Conservation (phyloP, 2,797 vertebrate species). For the Esox masquinongy region DNA sequence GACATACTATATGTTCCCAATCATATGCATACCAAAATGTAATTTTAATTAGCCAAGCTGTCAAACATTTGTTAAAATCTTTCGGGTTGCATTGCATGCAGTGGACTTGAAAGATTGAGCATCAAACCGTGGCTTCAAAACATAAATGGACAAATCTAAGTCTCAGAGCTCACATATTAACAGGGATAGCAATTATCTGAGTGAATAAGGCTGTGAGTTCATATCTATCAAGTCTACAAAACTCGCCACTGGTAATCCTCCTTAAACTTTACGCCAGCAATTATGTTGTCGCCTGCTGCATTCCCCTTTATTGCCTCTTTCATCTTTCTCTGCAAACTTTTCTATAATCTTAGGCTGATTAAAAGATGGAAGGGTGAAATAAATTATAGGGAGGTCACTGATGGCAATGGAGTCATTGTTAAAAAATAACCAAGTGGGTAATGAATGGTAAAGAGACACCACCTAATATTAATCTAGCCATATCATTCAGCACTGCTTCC, state of each 20-base stretch:
- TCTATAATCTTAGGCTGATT: constrained; percentile 50
- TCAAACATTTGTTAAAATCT: not conserved
- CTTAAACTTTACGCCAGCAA: constrained; percentile 48
- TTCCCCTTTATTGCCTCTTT: constrained; percentile 45
- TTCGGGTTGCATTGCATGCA: constrained; percentile 18
- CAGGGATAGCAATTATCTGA: constrained; percentile 52
- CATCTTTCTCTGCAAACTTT: constrained; percentile 35
- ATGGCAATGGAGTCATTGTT: constrained; percentile 33
- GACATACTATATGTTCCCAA: not conserved
- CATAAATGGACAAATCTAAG: not conserved
- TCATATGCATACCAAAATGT: not conserved
- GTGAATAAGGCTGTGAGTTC: constrained; percentile 48
- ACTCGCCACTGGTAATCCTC: constrained; percentile 49
- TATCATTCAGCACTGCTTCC: not conserved
- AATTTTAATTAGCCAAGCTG: not conserved
- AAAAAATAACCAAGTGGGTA: constrained; percentile 20
- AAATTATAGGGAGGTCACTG: constrained; percentile 50
- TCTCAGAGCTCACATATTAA: constrained; percentile 37
- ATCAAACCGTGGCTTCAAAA: constrained; percentile 16
- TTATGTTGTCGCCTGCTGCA: constrained; percentile 36
- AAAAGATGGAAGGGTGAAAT: constrained; percentile 52
- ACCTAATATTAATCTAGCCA: constrained; percentile 17
- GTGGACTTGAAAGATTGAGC: constrained; percentile 28
- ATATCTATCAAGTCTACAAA: constrained; percentile 42
- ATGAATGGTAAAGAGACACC: constrained; percentile 19